A percentile compares a stretch with the other conserved stretches of the same genome.
phyloP scores from a whole-genome alignment of 2,113 vertebrate genomes.

The Sebastes schlegelii region DNA sequence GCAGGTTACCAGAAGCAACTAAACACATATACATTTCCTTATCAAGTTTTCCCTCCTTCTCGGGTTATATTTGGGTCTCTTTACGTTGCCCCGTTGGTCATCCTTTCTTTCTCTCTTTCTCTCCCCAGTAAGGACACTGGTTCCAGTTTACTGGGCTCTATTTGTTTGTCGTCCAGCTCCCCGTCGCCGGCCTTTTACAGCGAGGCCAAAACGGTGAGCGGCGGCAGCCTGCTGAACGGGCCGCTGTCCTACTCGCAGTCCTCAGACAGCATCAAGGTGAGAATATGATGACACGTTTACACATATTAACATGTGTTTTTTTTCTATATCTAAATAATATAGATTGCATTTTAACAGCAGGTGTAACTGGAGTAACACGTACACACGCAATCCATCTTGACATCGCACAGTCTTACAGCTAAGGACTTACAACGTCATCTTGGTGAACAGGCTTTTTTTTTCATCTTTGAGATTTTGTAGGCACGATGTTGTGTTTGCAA shows the following conservation, averaged over 20 bases:
- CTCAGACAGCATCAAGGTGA: slow-evolving; percentile 88
- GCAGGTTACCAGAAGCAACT: not conserved
- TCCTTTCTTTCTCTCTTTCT: not conserved
- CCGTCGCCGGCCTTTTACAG: slow-evolving; percentile 87
- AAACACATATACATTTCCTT: not conserved
- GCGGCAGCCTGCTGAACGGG: slow-evolving; percentile 87
- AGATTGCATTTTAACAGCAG: no score
- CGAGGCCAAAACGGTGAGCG: slow-evolving; percentile 84
- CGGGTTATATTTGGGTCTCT: not conserved
- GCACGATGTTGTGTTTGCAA: not conserved
- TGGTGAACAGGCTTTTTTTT: not conserved
- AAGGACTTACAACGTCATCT: not conserved
- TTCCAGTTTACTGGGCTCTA: slow-evolving; percentile 86
- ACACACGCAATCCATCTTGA: not conserved
- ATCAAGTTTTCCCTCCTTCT: not conserved
- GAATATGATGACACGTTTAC: not conserved
- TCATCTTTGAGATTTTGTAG: no score
- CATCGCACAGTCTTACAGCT: no score
- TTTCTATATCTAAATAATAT: no score
- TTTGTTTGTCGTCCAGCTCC: slow-evolving; percentile 87
- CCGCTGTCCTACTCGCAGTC: slow-evolving; percentile 88
- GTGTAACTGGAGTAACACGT: not conserved
- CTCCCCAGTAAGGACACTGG: slow-evolving; percentile 86
- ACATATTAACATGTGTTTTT: no score
- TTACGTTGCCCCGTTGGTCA: not conserved